These are phyloP conservation scores for Pseudochromis fuscus DNA, from an alignment of 2,797 vertebrate species.

Conservation along the genomic window DNA sequence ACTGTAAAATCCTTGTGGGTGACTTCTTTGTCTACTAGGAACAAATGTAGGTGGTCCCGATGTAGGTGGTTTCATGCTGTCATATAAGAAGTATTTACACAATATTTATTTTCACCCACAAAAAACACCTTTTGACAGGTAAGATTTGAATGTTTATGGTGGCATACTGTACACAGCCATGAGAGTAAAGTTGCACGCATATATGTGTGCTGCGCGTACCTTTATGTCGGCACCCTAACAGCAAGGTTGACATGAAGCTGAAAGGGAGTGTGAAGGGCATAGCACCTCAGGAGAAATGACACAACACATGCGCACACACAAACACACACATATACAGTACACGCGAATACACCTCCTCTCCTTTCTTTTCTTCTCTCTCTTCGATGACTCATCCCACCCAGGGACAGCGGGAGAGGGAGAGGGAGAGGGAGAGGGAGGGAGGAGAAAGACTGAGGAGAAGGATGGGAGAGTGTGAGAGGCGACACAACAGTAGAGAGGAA, in stretches of 20 bases:
- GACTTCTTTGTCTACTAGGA: slow-evolving; percentile 44
- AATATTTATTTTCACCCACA: background rate
- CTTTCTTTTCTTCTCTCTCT: slow-evolving; percentile 70
- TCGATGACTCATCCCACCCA: slow-evolving; percentile 83
- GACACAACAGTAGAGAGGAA: slow-evolving; percentile 44
- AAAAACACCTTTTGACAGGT: slow-evolving; percentile 4
- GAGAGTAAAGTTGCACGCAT: background rate
- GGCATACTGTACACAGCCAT: background rate
- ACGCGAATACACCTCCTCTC: slow-evolving; percentile 64
- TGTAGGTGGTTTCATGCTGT: slow-evolving; percentile 44
- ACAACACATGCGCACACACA: slow-evolving; percentile 54
- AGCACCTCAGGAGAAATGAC: slow-evolving; percentile 77
- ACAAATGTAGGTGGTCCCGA: slow-evolving; percentile 54
- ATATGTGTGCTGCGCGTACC: slow-evolving; percentile 8
- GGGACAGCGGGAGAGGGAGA: slow-evolving; percentile 64
- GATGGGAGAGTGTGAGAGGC: slow-evolving; percentile 54
- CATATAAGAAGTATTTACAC: slow-evolving; percentile 28
- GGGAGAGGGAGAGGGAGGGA: slow-evolving; percentile 48
- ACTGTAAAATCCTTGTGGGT: slow-evolving; percentile 37
- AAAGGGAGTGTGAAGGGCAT: slow-evolving; percentile 80
- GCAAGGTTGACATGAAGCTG: slow-evolving; percentile 73
- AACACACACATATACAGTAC: slow-evolving; percentile 42
- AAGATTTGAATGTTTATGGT: slow-evolving; percentile 13
- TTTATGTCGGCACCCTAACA: slow-evolving; percentile 54
- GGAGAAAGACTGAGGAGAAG: slow-evolving; percentile 47